phyloP scores from a whole-genome alignment of 2,888 invertebrate species.

The Spodoptera picta region DNA sequence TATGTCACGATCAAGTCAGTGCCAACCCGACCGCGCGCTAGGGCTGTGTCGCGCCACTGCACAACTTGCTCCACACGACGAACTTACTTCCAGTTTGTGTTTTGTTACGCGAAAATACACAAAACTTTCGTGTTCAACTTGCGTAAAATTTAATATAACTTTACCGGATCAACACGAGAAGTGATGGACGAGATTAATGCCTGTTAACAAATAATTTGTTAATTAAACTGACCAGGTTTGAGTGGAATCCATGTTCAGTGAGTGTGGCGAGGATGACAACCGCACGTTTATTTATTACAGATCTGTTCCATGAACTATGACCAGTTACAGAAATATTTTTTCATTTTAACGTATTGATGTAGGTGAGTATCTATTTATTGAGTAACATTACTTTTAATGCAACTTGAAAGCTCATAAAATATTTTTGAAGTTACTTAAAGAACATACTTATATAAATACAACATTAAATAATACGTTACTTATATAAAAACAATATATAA shows the following conservation, averaged over 20 bases:
- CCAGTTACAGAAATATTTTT: conserved; percentile 16
- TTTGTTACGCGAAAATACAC: conserved; percentile 57
- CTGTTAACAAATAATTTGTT: conserved; percentile 67
- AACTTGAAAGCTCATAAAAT: not conserved
- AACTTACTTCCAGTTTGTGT: conserved; percentile 66
- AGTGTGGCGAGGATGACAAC: conserved; percentile 69
- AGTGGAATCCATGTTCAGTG: conserved; percentile 78
- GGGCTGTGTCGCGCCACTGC: conserved; percentile 68
- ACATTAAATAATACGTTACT: too few species aligned
- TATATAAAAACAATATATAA: too few species aligned
- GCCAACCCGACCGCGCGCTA: conserved; percentile 65
- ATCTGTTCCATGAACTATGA: conserved; percentile 49
- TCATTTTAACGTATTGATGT: conserved; percentile 22
- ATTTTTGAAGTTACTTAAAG: too few species aligned
- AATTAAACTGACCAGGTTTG: conserved; percentile 62
- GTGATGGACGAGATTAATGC: conserved; percentile 65
- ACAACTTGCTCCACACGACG: conserved; percentile 74
- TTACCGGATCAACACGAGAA: conserved; percentile 61
- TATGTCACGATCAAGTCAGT: conserved; percentile 73
- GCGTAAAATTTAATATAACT: conserved; percentile 69
- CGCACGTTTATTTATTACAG: conserved; percentile 55
- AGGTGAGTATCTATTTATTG: conserved; percentile 47
- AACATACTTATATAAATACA: too few species aligned
- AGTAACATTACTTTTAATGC: not conserved
- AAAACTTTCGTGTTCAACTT: conserved; percentile 73